Percentiles rank a stretch among this genome's conserved stretches.
Conservation (phyloP, 2,888 invertebrate genomes). For the Itoplectis maculator region DNA sequence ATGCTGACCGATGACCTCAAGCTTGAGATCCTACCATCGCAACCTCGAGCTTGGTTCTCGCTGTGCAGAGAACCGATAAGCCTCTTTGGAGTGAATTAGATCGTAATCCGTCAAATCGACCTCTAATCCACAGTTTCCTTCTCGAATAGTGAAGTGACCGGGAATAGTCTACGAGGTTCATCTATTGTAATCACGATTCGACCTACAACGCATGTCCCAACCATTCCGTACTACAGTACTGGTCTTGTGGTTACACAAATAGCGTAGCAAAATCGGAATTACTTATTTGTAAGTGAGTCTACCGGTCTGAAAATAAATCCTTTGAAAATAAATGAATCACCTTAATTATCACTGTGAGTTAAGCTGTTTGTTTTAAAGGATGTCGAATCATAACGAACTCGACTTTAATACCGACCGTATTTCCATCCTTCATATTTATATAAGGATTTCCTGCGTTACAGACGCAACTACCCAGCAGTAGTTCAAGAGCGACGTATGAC, state of each 20-base stretch:
- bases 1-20: slow-evolving; percentile 19
- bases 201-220: not conserved
- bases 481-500: slow-evolving; percentile 13
- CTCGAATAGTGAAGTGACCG: not conserved
- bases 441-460: not conserved
- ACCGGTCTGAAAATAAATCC: not conserved
- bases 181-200: not conserved
- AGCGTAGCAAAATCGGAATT: not conserved
- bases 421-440: not conserved
- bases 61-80: not conserved
- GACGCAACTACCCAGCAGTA: not conserved
- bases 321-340: not conserved
- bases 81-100: slow-evolving; percentile 6
- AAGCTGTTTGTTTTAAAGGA: not conserved
- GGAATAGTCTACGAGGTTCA: not conserved
- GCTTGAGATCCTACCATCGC: not conserved
- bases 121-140: not conserved
- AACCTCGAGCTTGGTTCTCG: slow-evolving; percentile 1
- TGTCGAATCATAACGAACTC: not conserved
- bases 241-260: not conserved
- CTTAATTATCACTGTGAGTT: not conserved
- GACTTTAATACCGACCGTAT: not conserved
- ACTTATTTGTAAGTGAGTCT: not conserved
- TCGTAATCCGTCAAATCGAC: slow-evolving; percentile 28
- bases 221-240: not conserved